Conservation (phyloP, 2,888 invertebrate genomes). For the Papilio elwesi region DNA sequence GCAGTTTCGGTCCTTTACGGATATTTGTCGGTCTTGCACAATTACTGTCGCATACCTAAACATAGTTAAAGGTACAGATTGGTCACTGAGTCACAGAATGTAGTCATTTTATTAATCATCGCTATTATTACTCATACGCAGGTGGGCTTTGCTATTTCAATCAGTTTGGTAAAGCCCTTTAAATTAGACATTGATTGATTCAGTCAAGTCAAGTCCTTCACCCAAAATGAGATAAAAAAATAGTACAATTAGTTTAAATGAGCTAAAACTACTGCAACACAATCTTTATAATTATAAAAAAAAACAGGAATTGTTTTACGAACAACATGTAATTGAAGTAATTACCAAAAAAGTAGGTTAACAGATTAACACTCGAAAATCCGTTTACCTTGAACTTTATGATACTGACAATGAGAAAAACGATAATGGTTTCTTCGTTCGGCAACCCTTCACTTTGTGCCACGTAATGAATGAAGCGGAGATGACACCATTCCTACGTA, state of each 20-base stretch:
- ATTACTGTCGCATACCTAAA: constrained; percentile 19
- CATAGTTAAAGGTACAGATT: constrained; percentile 19
- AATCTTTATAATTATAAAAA: neutral
- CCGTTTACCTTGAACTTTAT: constrained; percentile 66
- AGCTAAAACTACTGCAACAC: too few species aligned
- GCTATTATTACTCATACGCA: constrained; percentile 24
- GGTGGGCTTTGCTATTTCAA: constrained; percentile 22
- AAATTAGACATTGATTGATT: constrained; percentile 20
- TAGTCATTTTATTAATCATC: constrained; percentile 30
- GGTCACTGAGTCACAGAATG: constrained; percentile 8
- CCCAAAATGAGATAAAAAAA: too few species aligned
- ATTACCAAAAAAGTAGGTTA: constrained; percentile 49
- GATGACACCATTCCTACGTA: constrained; percentile 61
- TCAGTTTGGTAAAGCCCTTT: constrained; percentile 5
- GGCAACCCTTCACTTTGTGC: constrained; percentile 70
- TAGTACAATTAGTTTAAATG: too few species aligned
- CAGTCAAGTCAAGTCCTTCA: too few species aligned
- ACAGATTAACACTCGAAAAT: constrained; percentile 35
- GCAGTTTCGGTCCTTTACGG: constrained; percentile 8
- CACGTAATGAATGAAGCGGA: constrained; percentile 51
- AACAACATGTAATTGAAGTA: constrained; percentile 27
- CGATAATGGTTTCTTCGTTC: constrained; percentile 61
- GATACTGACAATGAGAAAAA: constrained; percentile 68
- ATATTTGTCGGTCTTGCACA: constrained; percentile 40
- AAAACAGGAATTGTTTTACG: constrained; percentile 1